Percentiles rank a stretch among this genome's conserved stretches.
Conservation (phyloP, 2,113 vertebrate species). For the Psilopogon haemacephalus region DNA sequence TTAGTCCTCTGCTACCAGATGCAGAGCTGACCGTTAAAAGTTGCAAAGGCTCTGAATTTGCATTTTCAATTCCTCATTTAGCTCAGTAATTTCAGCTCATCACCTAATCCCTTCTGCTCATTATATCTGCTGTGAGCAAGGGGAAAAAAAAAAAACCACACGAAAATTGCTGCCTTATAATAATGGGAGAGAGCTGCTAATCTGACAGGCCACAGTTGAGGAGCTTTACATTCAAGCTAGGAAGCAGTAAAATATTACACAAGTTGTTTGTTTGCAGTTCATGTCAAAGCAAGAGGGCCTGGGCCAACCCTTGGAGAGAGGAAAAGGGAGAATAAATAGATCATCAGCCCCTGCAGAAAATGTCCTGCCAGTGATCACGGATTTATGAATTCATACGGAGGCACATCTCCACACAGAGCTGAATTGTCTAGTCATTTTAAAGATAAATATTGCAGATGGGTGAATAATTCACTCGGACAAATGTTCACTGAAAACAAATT, state of each 20-base stretch:
- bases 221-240: neutral
- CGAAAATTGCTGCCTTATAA: neutral
- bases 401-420: neutral
- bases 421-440: slow-evolving; percentile 49
- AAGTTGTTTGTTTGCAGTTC: slow-evolving; percentile 3
- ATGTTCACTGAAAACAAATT: slow-evolving; percentile 53
- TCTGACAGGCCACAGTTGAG: neutral
- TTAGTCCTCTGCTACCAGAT: neutral
- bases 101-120: neutral
- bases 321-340: slow-evolving; percentile 54
- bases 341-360: slow-evolving; percentile 36
- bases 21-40: neutral
- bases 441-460: slow-evolving; percentile 69
- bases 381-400: slow-evolving; percentile 28
- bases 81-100: slow-evolving; percentile 9
- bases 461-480: slow-evolving; percentile 62
- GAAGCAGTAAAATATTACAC: neutral
- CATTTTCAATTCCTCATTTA: neutral
- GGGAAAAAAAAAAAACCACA: neutral
- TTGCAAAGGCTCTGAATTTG: neutral
- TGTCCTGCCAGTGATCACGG: neutral
- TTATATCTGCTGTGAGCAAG: neutral
- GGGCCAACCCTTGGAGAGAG: slow-evolving; percentile 30
- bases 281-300: slow-evolving; percentile 14
- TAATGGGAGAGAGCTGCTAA: neutral